Base-by-base conservation (phyloP, 2,113 vertebrate species). In the Octodon degus region DNA sequence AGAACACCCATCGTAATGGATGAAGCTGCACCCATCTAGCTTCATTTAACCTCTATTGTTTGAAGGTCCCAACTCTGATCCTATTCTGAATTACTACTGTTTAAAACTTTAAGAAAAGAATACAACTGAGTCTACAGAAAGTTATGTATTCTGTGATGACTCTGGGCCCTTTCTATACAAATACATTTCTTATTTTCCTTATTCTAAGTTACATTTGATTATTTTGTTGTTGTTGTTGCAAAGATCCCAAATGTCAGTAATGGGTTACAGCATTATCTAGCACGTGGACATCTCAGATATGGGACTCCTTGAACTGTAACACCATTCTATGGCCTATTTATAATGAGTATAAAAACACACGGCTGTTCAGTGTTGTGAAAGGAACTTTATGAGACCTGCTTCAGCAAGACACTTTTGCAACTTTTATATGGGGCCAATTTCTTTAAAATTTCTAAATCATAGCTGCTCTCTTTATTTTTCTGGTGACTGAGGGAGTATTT, bases 281-380 rank as follows among this genome's bases (percentile, higher is more conserved):
- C 63, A 6, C 32, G 67, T 32, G 22, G 37, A 7, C 62, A n/a
- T 72, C n/a, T 90, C 37, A 70, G 27, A 37, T 65, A 50, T n/a
- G 40, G 12, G 30, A 86, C 19, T 96, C 72, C 74, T 32, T 89
- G 67, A 76, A 27, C 47, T 67, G 72, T 91, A 55, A 63, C 22
- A 3, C 13, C 40, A 62, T 95, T 95, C 94, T 96, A 88, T 91
- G 22, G 68, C n/a, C 67, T 86, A 3, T 95, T 93, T 89, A 86
- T 14, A 87, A 8, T 70, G 11, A 86, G 68, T 93, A 88, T 83
- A 96, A 97, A 96, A 95, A 76, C 24, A 95, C 24, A 76, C 47
- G 25, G 2, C 63, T 40, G 7, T 83, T 95, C 24, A 74, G 25
- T 86, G 62, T 14, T 76, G 20, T 77, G 22, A 83, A 93, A 80